A percentile compares a stretch with the other conserved stretches of the same genome.
These are phyloP conservation scores for Epizoanthus scotinus DNA, from an alignment of 92 coral and sea anemone genomes.

Conservation along the genomic window DNA sequence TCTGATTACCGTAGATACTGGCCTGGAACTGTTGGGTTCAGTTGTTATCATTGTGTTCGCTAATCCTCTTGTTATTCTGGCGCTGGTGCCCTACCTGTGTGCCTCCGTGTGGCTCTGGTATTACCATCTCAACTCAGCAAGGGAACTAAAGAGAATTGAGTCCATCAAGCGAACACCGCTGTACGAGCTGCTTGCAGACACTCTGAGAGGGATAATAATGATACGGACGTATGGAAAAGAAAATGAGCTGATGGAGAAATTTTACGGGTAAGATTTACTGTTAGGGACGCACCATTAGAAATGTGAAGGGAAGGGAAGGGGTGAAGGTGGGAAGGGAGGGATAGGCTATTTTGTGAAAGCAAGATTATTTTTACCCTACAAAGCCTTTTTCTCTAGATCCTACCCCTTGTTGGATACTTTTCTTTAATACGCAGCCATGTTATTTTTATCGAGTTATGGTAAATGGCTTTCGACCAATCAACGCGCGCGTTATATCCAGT, in stretches of 20 bases:
- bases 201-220: slow-evolving; percentile 21
- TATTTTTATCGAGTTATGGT: too few relatives aligned
- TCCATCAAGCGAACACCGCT: slow-evolving; percentile 28
- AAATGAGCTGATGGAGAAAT: slow-evolving; percentile 5
- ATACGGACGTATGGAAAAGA: slow-evolving; percentile 22
- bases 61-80: slow-evolving; percentile 13
- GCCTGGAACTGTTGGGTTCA: slow-evolving; percentile 26
- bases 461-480: too few relatives aligned
- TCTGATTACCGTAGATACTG: background rate
- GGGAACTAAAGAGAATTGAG: slow-evolving; percentile 34
- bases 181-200: slow-evolving; percentile 35
- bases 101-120: slow-evolving; percentile 24
- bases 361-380: too few relatives aligned
- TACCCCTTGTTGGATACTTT: too few relatives aligned
- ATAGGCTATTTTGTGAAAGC: too few relatives aligned
- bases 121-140: slow-evolving; percentile 32
- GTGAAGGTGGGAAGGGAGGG: too few relatives aligned
- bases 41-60: slow-evolving; percentile 19
- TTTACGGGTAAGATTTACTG: slow-evolving; percentile 11
- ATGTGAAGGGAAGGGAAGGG: too few relatives aligned
- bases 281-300: too few relatives aligned
- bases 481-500: too few relatives aligned
- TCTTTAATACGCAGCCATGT: too few relatives aligned
- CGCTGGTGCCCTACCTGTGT: slow-evolving; percentile 10
- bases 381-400: too few relatives aligned